Base-by-base conservation (phyloP, 2,797 vertebrate genomes). In the Mallotus villosus region DNA sequence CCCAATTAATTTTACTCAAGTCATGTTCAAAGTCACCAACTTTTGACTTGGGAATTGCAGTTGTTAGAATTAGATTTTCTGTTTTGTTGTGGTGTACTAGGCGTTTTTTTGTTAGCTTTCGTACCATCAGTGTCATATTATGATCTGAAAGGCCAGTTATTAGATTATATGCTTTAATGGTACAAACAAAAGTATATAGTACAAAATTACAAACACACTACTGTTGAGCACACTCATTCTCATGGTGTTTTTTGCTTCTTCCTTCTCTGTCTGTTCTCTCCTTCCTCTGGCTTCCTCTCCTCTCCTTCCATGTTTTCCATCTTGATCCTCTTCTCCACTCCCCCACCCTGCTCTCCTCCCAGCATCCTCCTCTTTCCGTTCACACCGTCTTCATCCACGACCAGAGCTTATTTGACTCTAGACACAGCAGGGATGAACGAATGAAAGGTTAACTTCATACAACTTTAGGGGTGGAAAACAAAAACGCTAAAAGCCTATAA, bases 151-250 rank as follows among this genome's bases (percentile, higher is more conserved):
- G n/a, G n/a, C n/a, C n/a, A n/a, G n/a, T n/a, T n/a, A n/a, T n/a
- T n/a, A n/a, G n/a, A n/a, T n/a, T n/a, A n/a, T n/a, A 34, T 34
- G 6, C n/a, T 34, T 34, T 34, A 34, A 34, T 34, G 41, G 14
- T 67, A 67, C 16, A 27, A 5, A 67, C 17, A 46, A 67, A 17
- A 19, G 16, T 53, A 27, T 27, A 27, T 19, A 1, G 25, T 49
- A n/a, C n/a, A n/a, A n/a, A n/a, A n/a, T 49, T 2, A n/a, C 41
- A 27, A 22, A 27, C 51, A 76, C 21, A 8, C 71, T 92, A 98
- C 4, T 99, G 97, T 83, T 98, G 96, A 69, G 94, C 85, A 87
- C 97, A 99, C 37, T 97, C 90, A 19, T 89, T 92, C 88, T 94
- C 86, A 3, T 94, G 89, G 16, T 83, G 75, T n/a, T 84, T 84